phyloP scores from a whole-genome alignment of 2,888 invertebrate genomes.

The Mactromeris polynyma region DNA sequence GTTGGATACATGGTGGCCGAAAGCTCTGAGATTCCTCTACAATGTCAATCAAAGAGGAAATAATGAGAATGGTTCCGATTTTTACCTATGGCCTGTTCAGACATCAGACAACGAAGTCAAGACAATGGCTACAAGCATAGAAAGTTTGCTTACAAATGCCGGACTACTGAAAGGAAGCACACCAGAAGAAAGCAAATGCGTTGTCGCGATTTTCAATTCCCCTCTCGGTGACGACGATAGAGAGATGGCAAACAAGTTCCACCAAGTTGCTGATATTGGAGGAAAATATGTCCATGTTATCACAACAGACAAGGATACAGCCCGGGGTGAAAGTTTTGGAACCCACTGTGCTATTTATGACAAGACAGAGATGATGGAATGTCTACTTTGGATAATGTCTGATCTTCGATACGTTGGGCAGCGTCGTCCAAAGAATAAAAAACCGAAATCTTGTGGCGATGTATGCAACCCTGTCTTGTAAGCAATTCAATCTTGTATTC shows the following conservation, averaged over 20 bases:
- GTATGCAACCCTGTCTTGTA: neutral
- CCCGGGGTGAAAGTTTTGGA: neutral
- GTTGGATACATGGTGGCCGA: neutral
- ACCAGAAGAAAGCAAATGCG: neutral
- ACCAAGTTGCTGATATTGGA: neutral
- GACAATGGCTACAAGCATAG: neutral
- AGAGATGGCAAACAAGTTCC: neutral
- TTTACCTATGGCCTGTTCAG: neutral
- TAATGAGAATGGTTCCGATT: neutral
- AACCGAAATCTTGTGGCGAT: neutral
- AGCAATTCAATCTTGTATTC: no score
- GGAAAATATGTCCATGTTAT: neutral
- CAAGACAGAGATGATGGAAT: neutral
- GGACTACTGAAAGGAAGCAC: neutral
- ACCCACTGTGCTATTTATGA: neutral
- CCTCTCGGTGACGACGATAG: neutral
- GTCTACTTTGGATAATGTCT: neutral
- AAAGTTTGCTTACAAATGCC: neutral
- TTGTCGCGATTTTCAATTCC: neutral
- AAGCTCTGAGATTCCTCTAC: neutral
- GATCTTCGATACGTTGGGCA: neutral
- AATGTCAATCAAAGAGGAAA: neutral
- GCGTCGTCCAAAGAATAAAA: slow-evolving; percentile 1
- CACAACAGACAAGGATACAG: neutral
- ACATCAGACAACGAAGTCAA: neutral